Base-by-base conservation (phyloP, 23 tunicate species). In the Trididemnum miniatum region DNA sequence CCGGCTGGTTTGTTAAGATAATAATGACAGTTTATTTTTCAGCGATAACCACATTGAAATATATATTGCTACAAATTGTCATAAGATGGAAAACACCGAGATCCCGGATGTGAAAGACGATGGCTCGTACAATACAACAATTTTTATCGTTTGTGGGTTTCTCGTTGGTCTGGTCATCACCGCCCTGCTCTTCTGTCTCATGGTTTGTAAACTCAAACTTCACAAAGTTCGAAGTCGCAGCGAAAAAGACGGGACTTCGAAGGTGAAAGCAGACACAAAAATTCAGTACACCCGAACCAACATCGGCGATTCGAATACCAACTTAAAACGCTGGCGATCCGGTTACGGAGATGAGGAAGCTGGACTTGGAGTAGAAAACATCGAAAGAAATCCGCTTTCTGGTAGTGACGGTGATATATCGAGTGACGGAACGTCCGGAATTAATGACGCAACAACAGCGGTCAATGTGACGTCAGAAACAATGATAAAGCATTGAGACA, bases 261-360 rank as follows among this genome's bases (percentile, higher is more conserved):
- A 66, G 23, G 67, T 34, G 20, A 32, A 22, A 29, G 25, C 3
- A 12, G 54, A 77, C 18, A 31, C 20, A 7, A 77, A 52, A 29
- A 28, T 52, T 22, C 67, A 57, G 24, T 27, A 4, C 38, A 74
- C 59, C 31, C 59, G 79, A 12, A 39, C 15, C 29, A 20, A 74
- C 3, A 32, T 26, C 20, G 18, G 25, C 59, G 79, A 74, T 22
- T 15, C 31, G 24, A 7, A 74, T 2, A 29, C 28, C 36, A 57
- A 77, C 38, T 31, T 77, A 9, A 32, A 22, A 54, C n/a, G 40
- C 15, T 77, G 82, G 82, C 20, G 82, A 32, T 33, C 66, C 2
- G 82, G 82, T 2, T 77, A 77, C 67, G 82, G 82, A 20, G 59
- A 73, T 39, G 79, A 67, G n/a, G 75, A 67, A 67, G 38, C 7